Evolutionary conservation across 2,888 invertebrate species (phyloP), one percentile per base, ranked within the genome.

Genomic region (Patella pellucida): DNA sequence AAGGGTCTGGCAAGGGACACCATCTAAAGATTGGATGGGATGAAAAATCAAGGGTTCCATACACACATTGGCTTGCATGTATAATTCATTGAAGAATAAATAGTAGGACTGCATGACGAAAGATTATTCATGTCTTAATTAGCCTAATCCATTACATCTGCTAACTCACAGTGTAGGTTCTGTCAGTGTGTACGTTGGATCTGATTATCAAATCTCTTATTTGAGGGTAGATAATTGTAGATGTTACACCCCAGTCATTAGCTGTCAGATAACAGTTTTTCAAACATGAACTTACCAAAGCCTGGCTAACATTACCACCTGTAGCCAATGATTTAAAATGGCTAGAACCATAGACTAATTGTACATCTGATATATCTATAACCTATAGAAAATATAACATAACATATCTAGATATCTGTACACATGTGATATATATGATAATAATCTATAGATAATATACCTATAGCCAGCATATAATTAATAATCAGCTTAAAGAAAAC

Each of bases 291-390:
- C 90, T 89, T 87, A 93, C 93, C 93, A 96, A 93, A 15, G 95
- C 95, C 90, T 94, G 93, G 88, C 94, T 94, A 79, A 95, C 99
- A 89, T 97, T 97, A 0, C 98, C 98, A 9, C 99, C 99, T 0
- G 98, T 98, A 79, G 97, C 97, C 67, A 98, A 92, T 96, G 98
- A 92, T 84, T 92, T 92, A 84, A 91, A 92, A 82, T 91, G 91
- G 73, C 91, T 90, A 3, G 91, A 90, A 68, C 91, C 89, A 83
- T 92, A 92, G 4, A 91, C 89, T 19, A 92, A 81, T 78, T 91
- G 88, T 3, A 90, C 87, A 50, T 88, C 86, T 16, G 86, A 85
- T n/a, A 89, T 82, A 76, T 89, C 89, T 50, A 90, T 84, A 15
- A 89, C 85, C 89, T 89, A 79, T 11, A 78, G 41, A 41, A 70